Percentiles rank a stretch among this genome's conserved stretches.
phyloP scores from a whole-genome alignment of 1,140 invertebrate genomes.

The Zeugodacus cucurbitae region DNA sequence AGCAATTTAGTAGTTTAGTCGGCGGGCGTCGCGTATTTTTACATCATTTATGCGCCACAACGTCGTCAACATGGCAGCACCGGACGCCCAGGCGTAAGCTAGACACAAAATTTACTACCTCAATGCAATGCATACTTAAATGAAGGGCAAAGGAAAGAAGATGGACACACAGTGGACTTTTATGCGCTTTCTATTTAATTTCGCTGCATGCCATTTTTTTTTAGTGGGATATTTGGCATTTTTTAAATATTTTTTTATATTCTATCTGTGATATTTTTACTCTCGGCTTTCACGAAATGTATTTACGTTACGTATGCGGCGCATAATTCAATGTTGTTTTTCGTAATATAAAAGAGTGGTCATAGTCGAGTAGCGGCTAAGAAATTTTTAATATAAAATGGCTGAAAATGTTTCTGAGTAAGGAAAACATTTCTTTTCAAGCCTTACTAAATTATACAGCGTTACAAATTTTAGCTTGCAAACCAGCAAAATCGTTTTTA shows the following conservation, averaged over 20 bases:
- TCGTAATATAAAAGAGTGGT: not conserved
- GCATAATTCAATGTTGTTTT: not conserved
- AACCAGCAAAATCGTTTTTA: too few species aligned
- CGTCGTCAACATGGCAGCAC: not conserved
- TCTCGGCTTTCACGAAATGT: not conserved
- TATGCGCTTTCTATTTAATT: not conserved
- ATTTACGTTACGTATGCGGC: not conserved
- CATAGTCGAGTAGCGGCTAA: not conserved
- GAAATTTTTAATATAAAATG: not conserved
- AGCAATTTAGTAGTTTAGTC: too few species aligned
- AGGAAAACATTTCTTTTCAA: not conserved
- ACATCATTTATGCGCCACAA: slow-evolving; percentile 7
- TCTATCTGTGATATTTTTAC: not conserved
- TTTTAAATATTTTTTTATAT: not conserved
- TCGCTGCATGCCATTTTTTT: not conserved
- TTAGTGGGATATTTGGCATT: not conserved
- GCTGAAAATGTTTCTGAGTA: not conserved
- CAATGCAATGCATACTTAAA: not conserved
- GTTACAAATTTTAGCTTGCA: not conserved
- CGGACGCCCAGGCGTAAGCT: not conserved
- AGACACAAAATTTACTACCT: slow-evolving; percentile 10
- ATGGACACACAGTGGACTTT: not conserved
- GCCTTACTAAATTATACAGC: not conserved
- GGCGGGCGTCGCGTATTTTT: not conserved
- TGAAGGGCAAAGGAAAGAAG: not conserved